These are phyloP conservation scores for Pachycephus smyrnensis DNA, from an alignment of 2,888 invertebrate species.

Conservation along the genomic window DNA sequence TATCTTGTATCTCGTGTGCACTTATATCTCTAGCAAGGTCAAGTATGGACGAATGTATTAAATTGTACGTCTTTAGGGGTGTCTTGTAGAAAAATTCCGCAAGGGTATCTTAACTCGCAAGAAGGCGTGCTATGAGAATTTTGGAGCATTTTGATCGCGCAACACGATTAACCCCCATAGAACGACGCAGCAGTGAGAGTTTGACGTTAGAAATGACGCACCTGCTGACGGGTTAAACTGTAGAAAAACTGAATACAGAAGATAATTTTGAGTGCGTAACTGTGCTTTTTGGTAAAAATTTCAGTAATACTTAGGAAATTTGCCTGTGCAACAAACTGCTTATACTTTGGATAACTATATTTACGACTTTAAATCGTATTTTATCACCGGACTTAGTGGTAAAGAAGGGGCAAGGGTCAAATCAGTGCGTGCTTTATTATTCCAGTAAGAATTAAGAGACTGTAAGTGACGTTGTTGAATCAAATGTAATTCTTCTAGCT, in stretches of 20 bases:
- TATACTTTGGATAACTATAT: background rate
- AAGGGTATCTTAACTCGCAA: no score
- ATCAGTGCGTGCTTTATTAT: background rate
- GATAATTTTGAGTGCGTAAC: no score
- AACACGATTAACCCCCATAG: no score
- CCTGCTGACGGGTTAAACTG: no score
- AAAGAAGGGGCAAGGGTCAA: background rate
- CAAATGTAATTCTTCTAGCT: background rate
- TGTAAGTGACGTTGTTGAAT: background rate
- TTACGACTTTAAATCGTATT: background rate
- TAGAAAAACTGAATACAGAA: no score
- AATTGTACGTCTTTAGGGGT: no score
- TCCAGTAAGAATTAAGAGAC: background rate
- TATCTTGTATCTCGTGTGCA: no score
- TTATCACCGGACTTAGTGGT: background rate
- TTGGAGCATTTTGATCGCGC: background rate
- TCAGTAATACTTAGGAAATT: background rate
- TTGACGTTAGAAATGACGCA: no score
- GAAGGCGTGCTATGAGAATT: background rate
- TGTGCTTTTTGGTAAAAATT: background rate
- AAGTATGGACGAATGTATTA: no score
- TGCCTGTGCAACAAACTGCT: background rate
- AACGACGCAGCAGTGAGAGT: no score
- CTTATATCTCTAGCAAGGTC: no score
- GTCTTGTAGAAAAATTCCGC: no score